phyloP scores from a whole-genome alignment of 2,797 vertebrate species.

The Aulostomus chinensis region DNA sequence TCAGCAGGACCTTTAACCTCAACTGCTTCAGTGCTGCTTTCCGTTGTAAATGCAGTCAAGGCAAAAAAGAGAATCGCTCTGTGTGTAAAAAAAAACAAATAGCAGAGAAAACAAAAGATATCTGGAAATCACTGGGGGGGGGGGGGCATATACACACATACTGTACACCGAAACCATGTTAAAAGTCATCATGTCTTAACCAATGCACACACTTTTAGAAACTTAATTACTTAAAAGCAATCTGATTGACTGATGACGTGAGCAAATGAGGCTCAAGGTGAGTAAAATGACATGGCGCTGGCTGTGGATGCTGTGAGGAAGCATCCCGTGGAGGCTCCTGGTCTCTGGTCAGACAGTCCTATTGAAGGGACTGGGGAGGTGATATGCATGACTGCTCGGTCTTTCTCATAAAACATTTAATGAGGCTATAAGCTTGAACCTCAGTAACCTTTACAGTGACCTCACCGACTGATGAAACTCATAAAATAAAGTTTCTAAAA shows the following conservation, averaged over 20 bases:
- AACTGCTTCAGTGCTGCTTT: too few species aligned
- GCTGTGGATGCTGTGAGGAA: slow-evolving; percentile 25
- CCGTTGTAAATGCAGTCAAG: too few species aligned
- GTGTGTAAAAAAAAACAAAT: too few species aligned
- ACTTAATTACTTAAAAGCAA: too few species aligned
- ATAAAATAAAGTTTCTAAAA: slow-evolving; percentile 42
- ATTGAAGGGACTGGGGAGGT: slow-evolving; percentile 32
- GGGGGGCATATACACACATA: too few species aligned
- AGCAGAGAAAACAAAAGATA: too few species aligned
- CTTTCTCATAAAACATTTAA: slow-evolving; percentile 68
- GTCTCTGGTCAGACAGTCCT: slow-evolving; percentile 33
- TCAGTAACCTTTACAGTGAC: slow-evolving; percentile 55
- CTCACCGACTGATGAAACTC: slow-evolving; percentile 51
- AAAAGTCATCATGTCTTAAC: too few species aligned
- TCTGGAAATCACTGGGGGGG: too few species aligned
- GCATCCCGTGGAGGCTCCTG: slow-evolving; percentile 11
- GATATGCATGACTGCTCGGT: slow-evolving; percentile 43
- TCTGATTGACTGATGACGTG: not conserved
- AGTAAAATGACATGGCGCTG: slow-evolving; percentile 6
- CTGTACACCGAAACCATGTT: too few species aligned
- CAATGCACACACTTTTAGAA: too few species aligned
- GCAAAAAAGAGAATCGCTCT: too few species aligned
- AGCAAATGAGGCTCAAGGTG: not conserved
- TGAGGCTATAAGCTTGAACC: slow-evolving; percentile 49
- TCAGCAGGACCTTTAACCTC: too few species aligned